Percentiles rank a stretch among this genome's conserved stretches.
Conservation (phyloP, 2,888 invertebrate genomes). For the Gibbula magus region DNA sequence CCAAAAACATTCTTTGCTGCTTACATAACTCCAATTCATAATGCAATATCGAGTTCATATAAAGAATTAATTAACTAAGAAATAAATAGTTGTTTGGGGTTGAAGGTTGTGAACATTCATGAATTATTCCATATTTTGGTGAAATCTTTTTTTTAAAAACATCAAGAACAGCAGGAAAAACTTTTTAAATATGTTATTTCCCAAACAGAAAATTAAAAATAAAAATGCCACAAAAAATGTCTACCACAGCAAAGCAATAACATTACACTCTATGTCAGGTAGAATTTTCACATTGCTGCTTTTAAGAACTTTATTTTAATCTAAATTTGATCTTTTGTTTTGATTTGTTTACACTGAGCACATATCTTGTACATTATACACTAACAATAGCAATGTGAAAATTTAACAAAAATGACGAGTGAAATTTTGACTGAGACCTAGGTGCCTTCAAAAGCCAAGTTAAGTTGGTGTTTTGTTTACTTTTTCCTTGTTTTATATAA, state of each 20-base stretch:
- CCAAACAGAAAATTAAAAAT: too few species aligned
- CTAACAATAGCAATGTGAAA: neutral
- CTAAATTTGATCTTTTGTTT: neutral
- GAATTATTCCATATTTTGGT: too few species aligned
- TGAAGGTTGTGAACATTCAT: too few species aligned
- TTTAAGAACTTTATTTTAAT: slow-evolving; percentile 1
- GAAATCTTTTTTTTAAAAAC: too few species aligned
- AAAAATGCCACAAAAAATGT: too few species aligned
- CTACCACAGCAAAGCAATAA: neutral
- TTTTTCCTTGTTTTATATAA: slow-evolving; percentile 21
- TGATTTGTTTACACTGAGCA: neutral
- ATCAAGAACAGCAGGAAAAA: too few species aligned
- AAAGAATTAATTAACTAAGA: too few species aligned
- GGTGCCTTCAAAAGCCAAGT: slow-evolving; percentile 17
- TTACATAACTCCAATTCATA: too few species aligned
- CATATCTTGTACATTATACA: neutral
- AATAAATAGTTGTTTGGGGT: too few species aligned
- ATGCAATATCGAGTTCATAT: too few species aligned
- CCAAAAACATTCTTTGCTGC: too few species aligned
- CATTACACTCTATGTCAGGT: neutral
- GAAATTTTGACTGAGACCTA: neutral
- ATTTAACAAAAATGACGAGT: neutral
- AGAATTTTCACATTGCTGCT: neutral
- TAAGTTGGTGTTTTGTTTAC: neutral
- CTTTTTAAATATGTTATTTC: too few species aligned